These are phyloP conservation scores for Picathartes gymnocephalus DNA, from an alignment of 2,113 vertebrate genomes.

Conservation along the genomic window DNA sequence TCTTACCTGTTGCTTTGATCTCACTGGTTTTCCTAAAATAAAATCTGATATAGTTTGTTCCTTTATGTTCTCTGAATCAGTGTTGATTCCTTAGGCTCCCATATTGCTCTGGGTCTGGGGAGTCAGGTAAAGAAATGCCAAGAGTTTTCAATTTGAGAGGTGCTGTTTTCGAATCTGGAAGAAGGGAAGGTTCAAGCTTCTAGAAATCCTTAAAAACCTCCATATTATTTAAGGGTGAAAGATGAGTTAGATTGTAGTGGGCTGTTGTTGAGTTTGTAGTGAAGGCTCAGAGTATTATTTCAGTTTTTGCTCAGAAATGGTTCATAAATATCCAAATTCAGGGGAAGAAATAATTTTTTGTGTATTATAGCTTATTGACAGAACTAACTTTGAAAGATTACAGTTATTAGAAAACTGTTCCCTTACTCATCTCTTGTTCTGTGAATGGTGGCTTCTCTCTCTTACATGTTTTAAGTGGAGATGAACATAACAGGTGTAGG, in stretches of 20 bases:
- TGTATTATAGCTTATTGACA: background rate
- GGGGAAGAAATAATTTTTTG: background rate
- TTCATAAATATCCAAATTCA: background rate
- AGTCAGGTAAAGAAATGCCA: background rate
- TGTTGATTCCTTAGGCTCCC: background rate
- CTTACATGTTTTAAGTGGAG: background rate
- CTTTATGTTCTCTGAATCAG: background rate
- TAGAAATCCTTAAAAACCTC: background rate
- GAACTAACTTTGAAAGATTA: background rate
- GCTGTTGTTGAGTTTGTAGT: background rate
- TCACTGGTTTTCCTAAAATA: background rate
- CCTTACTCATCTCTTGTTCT: background rate
- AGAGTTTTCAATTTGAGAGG: background rate
- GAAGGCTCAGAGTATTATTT: background rate
- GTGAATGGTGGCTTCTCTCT: background rate
- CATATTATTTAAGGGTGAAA: background rate
- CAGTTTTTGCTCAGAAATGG: background rate
- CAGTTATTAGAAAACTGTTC: background rate
- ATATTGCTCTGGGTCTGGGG: background rate
- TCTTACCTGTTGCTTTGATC: background rate
- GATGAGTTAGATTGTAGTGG: background rate
- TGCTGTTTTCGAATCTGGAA: background rate
- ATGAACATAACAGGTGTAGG: background rate
- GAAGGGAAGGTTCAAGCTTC: background rate
- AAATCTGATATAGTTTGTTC: background rate